phyloP scores from a whole-genome alignment of 2,113 vertebrate genomes.

The Rattus norvegicus region GRCr8 NC_086026.1:92742001-92742500 shows the following conservation, averaged over 20 bases:
- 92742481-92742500: conserved; percentile 15
- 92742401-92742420: not conserved
- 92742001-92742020: not conserved
- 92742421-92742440: not conserved
- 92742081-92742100: not conserved
- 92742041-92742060: not conserved
- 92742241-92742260: conserved; percentile 30
- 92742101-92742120: not conserved
- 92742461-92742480: conserved; percentile 38
- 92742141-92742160: conserved; percentile 20
- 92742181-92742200: not conserved
- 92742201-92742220: not conserved
- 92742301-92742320: conserved; percentile 37
- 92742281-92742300: conserved; percentile 14
- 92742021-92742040: not conserved
- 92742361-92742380: conserved; percentile 23
- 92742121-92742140: conserved; percentile 22
- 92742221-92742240: conserved; percentile 22
- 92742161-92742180: not conserved
- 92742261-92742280: conserved; percentile 33
- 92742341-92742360: not conserved
- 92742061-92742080: not conserved
- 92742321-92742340: conserved; percentile 2
- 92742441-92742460: not conserved
- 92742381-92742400: not conserved